Conservation (phyloP, 2,888 invertebrate genomes). For the Drosophila bunnanda region DNA sequence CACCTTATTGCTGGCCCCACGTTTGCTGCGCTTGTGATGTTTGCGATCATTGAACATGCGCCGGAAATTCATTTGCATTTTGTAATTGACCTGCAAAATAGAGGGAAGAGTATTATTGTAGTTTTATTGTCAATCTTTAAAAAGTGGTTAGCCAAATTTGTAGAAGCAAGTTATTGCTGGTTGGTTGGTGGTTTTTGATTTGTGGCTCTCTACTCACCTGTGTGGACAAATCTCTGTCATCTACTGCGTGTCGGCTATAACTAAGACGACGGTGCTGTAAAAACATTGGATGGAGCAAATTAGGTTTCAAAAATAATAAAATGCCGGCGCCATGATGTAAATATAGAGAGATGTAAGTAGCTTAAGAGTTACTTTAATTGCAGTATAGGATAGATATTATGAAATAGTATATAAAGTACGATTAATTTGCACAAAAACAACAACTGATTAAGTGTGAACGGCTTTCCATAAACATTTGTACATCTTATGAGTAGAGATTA, state of each 20-base stretch:
- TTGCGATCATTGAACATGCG: slow-evolving; percentile 94
- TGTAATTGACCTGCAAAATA: slow-evolving; percentile 89
- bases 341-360: slow-evolving; percentile 30
- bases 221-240: slow-evolving; percentile 93
- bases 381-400: slow-evolving; percentile 33
- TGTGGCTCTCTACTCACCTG: slow-evolving; percentile 86
- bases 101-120: neutral
- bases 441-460: slow-evolving; percentile 57
- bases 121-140: neutral
- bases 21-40: slow-evolving; percentile 94
- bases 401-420: slow-evolving; percentile 37
- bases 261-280: slow-evolving; percentile 94
- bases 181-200: neutral
- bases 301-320: slow-evolving; percentile 52
- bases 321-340: slow-evolving; percentile 29
- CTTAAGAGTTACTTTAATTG: slow-evolving; percentile 30
- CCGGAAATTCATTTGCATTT: slow-evolving; percentile 95
- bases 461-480: slow-evolving; percentile 67
- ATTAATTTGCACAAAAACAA: slow-evolving; percentile 57
- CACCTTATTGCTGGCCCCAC: slow-evolving; percentile 90
- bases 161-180: neutral
- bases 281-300: slow-evolving; percentile 64
- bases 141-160: too few relatives aligned
- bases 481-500: slow-evolving; percentile 50
- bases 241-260: slow-evolving; percentile 95